Conservation (phyloP, 2,888 invertebrate genomes). For the Macrosoma leucophasiata region DNA sequence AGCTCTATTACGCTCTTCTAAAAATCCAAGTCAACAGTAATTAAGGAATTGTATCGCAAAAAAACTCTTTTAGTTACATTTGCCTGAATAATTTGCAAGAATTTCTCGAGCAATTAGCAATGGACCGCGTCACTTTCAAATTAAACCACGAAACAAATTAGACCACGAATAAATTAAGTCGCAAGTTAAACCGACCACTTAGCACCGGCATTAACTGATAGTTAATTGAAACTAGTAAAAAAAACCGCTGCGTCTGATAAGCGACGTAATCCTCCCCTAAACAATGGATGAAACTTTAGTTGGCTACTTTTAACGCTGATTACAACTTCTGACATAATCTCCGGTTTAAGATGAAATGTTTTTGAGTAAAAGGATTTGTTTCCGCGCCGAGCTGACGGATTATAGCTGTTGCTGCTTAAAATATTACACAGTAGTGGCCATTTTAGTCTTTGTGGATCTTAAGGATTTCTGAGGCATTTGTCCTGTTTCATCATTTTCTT, state of each 20-base stretch:
- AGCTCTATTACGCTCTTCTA: too few species aligned
- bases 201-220: conserved; percentile 60
- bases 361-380: conserved; percentile 35
- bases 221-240: conserved; percentile 69
- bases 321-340: conserved; percentile 56
- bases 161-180: conserved; percentile 62
- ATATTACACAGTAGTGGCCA: too few species aligned
- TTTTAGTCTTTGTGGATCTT: too few species aligned
- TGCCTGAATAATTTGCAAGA: too few species aligned
- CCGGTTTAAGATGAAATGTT: conserved; percentile 46
- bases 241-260: conserved; percentile 57
- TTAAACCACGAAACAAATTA: conserved; percentile 66
- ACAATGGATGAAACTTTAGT: conserved; percentile 56
- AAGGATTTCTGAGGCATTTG: too few species aligned
- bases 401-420: too few species aligned
- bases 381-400: too few species aligned
- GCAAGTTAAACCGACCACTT: conserved; percentile 63
- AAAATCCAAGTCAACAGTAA: too few species aligned
- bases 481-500: too few species aligned
- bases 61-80: too few species aligned
- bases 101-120: conserved; percentile 63
- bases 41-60: too few species aligned
- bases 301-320: conserved; percentile 56
- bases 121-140: conserved; percentile 52
- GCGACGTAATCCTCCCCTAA: conserved; percentile 52